A percentile compares a stretch with the other conserved stretches of the same genome.
phyloP scores from a whole-genome alignment of 2,888 invertebrate species.

The Chesias legatella region DNA sequence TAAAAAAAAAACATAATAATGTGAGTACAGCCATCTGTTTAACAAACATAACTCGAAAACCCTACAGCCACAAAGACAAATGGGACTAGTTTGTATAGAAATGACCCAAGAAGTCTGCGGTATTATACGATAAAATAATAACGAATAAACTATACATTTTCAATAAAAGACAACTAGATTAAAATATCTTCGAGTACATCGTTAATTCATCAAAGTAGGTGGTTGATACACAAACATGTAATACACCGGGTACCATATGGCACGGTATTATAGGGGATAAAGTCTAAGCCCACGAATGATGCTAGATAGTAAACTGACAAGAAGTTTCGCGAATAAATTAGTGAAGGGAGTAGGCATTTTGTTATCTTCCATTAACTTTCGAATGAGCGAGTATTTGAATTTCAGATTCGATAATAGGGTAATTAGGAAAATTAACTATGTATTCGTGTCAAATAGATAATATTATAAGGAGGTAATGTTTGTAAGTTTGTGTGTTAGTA shows the following conservation, averaged over 20 bases:
- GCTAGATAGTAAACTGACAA: constrained; percentile 54
- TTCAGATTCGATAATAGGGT: constrained; percentile 20
- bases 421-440: constrained; percentile 7
- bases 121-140: neutral
- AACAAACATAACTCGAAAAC: too few relatives aligned
- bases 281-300: constrained; percentile 53
- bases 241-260: constrained; percentile 47
- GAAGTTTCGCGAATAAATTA: constrained; percentile 68
- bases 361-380: constrained; percentile 26
- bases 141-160: constrained; percentile 1
- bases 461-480: too few relatives aligned
- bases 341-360: constrained; percentile 36
- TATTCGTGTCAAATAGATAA: too few relatives aligned
- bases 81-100: too few relatives aligned
- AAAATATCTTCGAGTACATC: neutral
- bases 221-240: constrained; percentile 46
- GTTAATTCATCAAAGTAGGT: constrained; percentile 31
- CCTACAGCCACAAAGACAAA: too few relatives aligned
- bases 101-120: too few relatives aligned
- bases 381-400: constrained; percentile 21
- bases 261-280: constrained; percentile 50
- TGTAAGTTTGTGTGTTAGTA: too few relatives aligned
- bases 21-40: too few relatives aligned
- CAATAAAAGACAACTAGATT: neutral
- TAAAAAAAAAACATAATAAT: too few relatives aligned